These are phyloP conservation scores for Melanotus villosus DNA, from an alignment of 2,888 invertebrate genomes.

Conservation along the genomic window DNA sequence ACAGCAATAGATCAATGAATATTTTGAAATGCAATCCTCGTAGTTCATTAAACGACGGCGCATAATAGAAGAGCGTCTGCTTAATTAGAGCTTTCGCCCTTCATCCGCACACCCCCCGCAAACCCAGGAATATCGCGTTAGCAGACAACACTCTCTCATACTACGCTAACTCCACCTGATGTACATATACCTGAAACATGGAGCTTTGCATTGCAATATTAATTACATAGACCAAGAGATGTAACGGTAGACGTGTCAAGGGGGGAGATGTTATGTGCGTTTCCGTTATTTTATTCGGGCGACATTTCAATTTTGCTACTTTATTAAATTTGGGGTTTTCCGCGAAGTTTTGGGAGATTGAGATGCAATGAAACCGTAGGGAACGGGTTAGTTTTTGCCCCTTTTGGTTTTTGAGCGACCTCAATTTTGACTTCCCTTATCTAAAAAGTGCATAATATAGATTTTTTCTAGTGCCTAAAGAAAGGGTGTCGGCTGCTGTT, in stretches of 20 bases:
- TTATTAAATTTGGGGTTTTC: too few species aligned
- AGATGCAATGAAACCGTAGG: too few species aligned
- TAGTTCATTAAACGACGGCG: slow-evolving; percentile 46
- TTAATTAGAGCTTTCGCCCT: slow-evolving; percentile 45
- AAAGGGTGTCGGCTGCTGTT: too few species aligned
- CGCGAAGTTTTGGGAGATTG: too few species aligned
- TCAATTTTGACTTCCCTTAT: too few species aligned
- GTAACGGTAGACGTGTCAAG: slow-evolving; percentile 10
- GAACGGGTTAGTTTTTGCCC: too few species aligned
- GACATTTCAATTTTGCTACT: too few species aligned
- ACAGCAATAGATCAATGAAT: slow-evolving; percentile 34
- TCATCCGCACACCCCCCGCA: slow-evolving; percentile 1
- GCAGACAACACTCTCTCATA: slow-evolving; percentile 20
- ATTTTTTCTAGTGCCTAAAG: too few species aligned
- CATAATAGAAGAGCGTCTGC: slow-evolving; percentile 46
- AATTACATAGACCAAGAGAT: slow-evolving; percentile 30
- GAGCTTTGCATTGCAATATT: slow-evolving; percentile 28
- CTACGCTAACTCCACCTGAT: slow-evolving; percentile 6
- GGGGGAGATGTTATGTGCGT: too few species aligned
- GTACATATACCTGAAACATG: slow-evolving; percentile 23
- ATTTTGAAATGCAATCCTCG: slow-evolving; percentile 47
- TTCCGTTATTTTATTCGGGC: too few species aligned
- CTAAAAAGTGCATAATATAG: too few species aligned
- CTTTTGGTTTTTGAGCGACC: too few species aligned
- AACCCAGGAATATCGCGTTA: slow-evolving; percentile 7